Base-by-base conservation (phyloP, 2,113 vertebrate species). In the Athene cunicularia region DNA sequence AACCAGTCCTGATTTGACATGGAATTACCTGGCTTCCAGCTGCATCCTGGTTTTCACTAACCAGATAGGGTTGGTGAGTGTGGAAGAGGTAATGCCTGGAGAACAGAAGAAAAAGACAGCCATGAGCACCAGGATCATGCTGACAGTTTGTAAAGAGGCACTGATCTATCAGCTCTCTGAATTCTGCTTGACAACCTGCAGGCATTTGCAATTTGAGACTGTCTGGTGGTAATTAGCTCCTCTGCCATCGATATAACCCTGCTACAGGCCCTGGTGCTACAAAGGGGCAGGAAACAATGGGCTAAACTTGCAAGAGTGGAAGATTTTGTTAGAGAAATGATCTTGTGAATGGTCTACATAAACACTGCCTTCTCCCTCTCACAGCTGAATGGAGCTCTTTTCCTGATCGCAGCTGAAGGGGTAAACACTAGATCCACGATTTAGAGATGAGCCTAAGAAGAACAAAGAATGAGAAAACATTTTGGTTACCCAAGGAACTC, bases 21-120 rank as follows among this genome's bases (percentile, higher is more conserved):
- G 0, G 26, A 86, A 33, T 95, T 80, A 98, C 97, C 97, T 97
- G 82, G 77, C 91, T 88, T 98, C 93, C 87, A 98, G 91, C 83
- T 98, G 97, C 97, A 95, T 89, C 77, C 97, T 97, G 63, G 97
- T 98, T 88, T 98, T 98, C 93, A 98, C 97, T 80, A 98, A 47
- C 97, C 97, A 98, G 66, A 98, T 96, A 37, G 97, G 97, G 71
- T 97, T 98, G 82, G 97, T 98, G 43, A 97, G 91, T 1, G 97
- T 97, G 66, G 96, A 24, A 47, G 95, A 95, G 37, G 72, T 95
- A 67, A 97, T 9, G 22, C 97, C 97, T 98, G 58, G 26, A 81
- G 37, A 88, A 81, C 6, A 93, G 86, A 90, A 86, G 9, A 94
- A 43, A 67, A 71, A 64, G 52, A 63, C 14, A 80, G 80, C 47